phyloP scores from a whole-genome alignment of 2,888 invertebrate genomes.

The Euspilapteryx auroguttella region DNA sequence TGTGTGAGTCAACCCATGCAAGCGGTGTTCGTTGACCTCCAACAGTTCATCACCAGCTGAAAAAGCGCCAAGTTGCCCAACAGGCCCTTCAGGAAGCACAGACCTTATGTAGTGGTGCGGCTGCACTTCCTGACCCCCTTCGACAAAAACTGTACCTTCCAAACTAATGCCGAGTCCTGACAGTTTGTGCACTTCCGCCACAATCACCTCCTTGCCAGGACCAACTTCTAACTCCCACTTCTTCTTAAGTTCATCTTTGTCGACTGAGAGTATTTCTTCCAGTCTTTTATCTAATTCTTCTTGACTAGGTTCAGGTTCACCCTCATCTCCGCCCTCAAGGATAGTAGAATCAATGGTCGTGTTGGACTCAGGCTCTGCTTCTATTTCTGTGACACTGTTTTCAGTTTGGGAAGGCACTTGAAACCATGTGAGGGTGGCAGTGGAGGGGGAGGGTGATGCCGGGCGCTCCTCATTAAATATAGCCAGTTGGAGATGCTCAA shows the following conservation, averaged over 20 bases:
- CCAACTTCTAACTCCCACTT: constrained; percentile 84
- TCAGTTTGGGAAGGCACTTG: constrained; percentile 73
- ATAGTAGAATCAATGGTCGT: constrained; percentile 80
- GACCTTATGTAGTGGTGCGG: constrained; percentile 99
- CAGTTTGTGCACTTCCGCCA: constrained; percentile 91
- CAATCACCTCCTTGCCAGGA: constrained; percentile 82
- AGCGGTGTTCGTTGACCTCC: constrained; percentile 90
- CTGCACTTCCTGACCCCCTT: constrained; percentile 92
- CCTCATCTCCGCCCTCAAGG: constrained; percentile 55
- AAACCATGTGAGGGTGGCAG: constrained; percentile 82
- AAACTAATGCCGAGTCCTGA: constrained; percentile 95
- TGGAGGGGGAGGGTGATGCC: constrained; percentile 72
- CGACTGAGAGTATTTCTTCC: constrained; percentile 61
- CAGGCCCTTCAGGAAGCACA: constrained; percentile 94
- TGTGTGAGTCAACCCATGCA: constrained; percentile 92
- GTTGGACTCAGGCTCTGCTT: constrained; percentile 78
- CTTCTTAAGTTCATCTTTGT: constrained; percentile 68
- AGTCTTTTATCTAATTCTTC: constrained; percentile 46
- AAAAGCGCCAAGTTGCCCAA: constrained; percentile 88
- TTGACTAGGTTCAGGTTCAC: constrained; percentile 52
- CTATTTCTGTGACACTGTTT: constrained; percentile 64
- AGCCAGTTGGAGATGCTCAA: constrained; percentile 87
- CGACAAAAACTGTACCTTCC: constrained; percentile 98
- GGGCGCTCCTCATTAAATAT: constrained; percentile 66
- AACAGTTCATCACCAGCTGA: constrained; percentile 94